A percentile compares a stretch with the other conserved stretches of the same genome.
These are phyloP conservation scores for Centroberyx gerrardi DNA, from an alignment of 2,797 vertebrate species.

Conservation along the genomic window DNA sequence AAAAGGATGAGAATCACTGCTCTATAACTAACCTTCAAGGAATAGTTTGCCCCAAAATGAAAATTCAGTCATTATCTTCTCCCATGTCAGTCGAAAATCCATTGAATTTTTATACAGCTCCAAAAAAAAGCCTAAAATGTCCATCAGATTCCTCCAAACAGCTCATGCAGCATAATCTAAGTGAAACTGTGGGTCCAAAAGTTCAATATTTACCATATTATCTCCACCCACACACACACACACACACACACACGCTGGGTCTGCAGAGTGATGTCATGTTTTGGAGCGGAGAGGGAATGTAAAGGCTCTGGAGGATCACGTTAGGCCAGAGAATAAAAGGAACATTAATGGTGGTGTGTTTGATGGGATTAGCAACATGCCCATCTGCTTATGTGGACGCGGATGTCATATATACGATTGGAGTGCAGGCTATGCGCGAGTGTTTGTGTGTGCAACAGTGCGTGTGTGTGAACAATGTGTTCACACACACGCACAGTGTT, in stretches of 20 bases:
- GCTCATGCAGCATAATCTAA: no score
- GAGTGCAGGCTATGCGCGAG: conserved; percentile 12
- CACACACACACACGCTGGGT: not conserved
- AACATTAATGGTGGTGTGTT: conserved; percentile 32
- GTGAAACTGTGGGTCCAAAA: no score
- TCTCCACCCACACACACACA: not conserved
- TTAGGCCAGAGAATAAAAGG: conserved; percentile 42
- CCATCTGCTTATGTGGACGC: conserved; percentile 43
- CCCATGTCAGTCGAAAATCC: no score
- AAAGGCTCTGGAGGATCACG: conserved; percentile 31
- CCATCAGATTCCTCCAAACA: no score
- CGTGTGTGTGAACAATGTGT: conserved; percentile 5
- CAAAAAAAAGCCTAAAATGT: no score
- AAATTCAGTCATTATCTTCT: no score
- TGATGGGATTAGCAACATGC: conserved; percentile 54
- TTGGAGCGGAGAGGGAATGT: conserved; percentile 24
- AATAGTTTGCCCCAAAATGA: no score
- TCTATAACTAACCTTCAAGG: no score
- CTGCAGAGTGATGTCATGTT: conserved; percentile 39
- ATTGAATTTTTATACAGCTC: no score
- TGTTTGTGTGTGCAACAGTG: not conserved
- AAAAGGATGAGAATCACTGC: no score
- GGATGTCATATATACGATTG: conserved; percentile 33
- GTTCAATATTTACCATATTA: no score
- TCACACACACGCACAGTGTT: no score